phyloP scores from a whole-genome alignment of 2,797 vertebrate species.

The Erethizon dorsatum region DNA sequence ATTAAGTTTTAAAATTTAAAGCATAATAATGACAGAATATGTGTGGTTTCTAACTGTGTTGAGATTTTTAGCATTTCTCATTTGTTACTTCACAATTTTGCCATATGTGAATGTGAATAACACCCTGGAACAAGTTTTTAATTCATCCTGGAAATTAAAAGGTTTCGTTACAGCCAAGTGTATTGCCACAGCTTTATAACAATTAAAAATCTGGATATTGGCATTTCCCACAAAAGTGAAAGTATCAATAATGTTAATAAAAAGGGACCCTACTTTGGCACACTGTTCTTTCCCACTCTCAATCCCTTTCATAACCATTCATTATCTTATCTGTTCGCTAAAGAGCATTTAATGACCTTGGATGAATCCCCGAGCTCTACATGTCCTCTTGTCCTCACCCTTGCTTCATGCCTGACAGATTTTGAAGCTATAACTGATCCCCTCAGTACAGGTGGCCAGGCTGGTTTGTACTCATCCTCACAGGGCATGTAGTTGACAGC shows the following conservation, averaged over 20 bases:
- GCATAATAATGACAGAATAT: slow-evolving; percentile 17
- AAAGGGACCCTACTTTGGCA: not conserved
- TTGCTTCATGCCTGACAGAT: not conserved
- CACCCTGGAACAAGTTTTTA: slow-evolving; percentile 11
- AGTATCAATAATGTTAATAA: not conserved
- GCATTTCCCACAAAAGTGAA: slow-evolving; percentile 9
- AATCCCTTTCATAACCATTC: not conserved
- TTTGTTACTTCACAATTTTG: slow-evolving; percentile 39
- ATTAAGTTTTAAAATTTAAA: slow-evolving; percentile 58
- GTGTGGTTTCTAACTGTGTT: slow-evolving; percentile 46
- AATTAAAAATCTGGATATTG: slow-evolving; percentile 46
- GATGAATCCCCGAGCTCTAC: not conserved
- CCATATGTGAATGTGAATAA: slow-evolving; percentile 27
- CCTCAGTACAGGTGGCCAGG: not conserved
- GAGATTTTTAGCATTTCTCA: slow-evolving; percentile 61
- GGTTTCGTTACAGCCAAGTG: not conserved
- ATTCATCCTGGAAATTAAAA: slow-evolving; percentile 63
- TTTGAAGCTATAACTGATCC: not conserved
- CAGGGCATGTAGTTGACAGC: slow-evolving; percentile 7
- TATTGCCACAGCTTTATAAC: not conserved
- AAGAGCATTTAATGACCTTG: not conserved
- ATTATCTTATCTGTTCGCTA: not conserved
- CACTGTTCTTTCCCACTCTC: not conserved
- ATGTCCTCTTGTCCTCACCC: not conserved
- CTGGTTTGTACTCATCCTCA: not conserved